Percentiles rank a stretch among this genome's conserved stretches.
phyloP scores from a whole-genome alignment of 1,140 invertebrate genomes.

The Holcopasites calliopsidis region DNA sequence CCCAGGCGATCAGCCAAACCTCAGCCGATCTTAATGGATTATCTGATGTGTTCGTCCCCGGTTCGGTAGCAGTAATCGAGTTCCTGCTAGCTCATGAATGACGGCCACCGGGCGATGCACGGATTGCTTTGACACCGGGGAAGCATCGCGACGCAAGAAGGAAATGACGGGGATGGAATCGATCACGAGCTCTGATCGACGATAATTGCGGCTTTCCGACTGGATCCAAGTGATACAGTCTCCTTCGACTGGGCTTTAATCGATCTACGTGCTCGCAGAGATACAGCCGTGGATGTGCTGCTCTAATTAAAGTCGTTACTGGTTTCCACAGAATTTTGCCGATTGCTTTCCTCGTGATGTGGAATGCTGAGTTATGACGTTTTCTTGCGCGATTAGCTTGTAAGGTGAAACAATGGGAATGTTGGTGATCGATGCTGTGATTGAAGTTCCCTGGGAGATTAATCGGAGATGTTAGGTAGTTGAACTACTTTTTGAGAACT shows the following conservation, averaged over 20 bases:
- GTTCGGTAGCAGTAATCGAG: conserved; percentile 28
- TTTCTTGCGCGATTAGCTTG: no score
- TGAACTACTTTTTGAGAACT: no score
- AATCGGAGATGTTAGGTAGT: no score
- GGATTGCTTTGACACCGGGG: neutral
- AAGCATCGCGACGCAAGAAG: neutral
- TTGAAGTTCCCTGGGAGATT: no score
- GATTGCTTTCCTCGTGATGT: neutral
- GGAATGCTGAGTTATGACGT: neutral
- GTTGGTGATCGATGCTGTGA: no score
- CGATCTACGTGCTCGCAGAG: neutral
- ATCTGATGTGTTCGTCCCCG: conserved; percentile 40
- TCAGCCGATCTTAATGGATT: conserved; percentile 46
- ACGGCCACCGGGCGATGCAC: neutral
- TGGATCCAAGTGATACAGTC: neutral
- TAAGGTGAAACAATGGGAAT: no score
- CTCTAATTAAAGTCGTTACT: neutral
- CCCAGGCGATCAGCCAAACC: conserved; percentile 52
- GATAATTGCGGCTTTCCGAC: neutral
- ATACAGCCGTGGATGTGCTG: neutral
- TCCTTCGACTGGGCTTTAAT: neutral
- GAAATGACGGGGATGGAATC: no score
- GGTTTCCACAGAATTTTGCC: neutral
- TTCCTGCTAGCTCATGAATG: conserved; percentile 20
- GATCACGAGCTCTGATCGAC: neutral